Evolutionary conservation across 2,888 invertebrate genomes (phyloP), one percentile per base, ranked within the genome.

Genomic region (Chorisops tibialis): DNA sequence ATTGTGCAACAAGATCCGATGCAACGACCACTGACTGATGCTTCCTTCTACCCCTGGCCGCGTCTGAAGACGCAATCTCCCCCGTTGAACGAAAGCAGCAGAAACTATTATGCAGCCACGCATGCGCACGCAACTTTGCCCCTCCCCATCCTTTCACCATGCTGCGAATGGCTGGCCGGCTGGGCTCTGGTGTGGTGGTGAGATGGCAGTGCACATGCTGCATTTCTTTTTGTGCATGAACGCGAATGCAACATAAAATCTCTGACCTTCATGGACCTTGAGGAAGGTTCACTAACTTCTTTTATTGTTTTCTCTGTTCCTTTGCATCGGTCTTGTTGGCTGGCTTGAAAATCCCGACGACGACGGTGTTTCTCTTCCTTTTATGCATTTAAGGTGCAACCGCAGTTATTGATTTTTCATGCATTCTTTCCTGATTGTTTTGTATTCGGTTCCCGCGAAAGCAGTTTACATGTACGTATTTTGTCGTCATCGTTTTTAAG

Each of bases 181-280:
- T 22, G 61, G 35, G 59, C 43, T 49, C n/a, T 62, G 58, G 52
- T 60, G 63, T 61, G 64, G 65, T 64, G 62, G 65, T 65, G 56
- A 43, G 45, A 45, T 56, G n/a, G 56, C 43, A 14, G 35, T 38
- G 38, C 56, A 56, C 38, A 38, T 56, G 38, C 18, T 38, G 38
- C 45, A 45, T 56, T 45, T 54, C 54, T 54, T 54, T 24, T 12
- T 54, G n/a, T 48, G 18, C 30, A 56, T 30, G 56, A 45, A 45
- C 56, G n/a, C n/a, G 56, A 45, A 39, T 43, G 60, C 50, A 60
- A 41, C 60, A 50, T 60, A 60, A 59, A 60, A 60, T 50, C 39
- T 48, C 66, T 68, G 68, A 68, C 66, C 66, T 68, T 66, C 67
- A 64, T 62, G 63, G 66, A 68, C 67, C 66, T 68, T 68, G 68